These are phyloP conservation scores for Eupithecia centaureata DNA, from an alignment of 2,888 invertebrate genomes.

Conservation along the genomic window DNA sequence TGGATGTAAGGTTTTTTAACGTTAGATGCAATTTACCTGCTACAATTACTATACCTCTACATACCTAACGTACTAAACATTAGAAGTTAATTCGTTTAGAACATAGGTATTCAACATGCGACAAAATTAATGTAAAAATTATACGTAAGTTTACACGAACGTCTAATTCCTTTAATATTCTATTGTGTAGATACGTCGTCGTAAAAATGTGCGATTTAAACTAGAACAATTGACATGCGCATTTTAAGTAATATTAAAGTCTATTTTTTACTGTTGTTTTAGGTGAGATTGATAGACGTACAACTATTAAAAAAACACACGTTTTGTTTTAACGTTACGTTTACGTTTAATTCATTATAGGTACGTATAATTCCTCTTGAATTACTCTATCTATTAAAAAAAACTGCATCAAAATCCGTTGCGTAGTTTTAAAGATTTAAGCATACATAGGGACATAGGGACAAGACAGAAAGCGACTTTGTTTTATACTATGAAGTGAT, in stretches of 20 bases:
- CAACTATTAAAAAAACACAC: too few relatives aligned
- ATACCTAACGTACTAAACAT: not conserved
- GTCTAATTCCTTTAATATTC: not conserved
- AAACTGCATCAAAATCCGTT: too few relatives aligned
- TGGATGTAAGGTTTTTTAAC: not conserved
- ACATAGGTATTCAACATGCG: not conserved
- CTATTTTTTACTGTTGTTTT: not conserved
- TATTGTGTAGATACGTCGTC: not conserved
- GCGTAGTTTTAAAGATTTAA: too few relatives aligned
- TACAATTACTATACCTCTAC: too few relatives aligned
- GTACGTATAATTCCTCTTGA: too few relatives aligned
- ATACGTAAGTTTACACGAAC: not conserved
- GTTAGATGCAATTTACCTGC: too few relatives aligned
- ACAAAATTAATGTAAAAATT: not conserved
- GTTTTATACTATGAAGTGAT: too few relatives aligned
- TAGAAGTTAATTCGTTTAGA: not conserved
- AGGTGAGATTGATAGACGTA: not conserved
- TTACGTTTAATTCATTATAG: too few relatives aligned
- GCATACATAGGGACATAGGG: too few relatives aligned
- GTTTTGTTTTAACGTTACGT: too few relatives aligned
- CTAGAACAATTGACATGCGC: not conserved
- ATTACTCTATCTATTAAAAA: too few relatives aligned
- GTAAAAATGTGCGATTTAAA: not conserved
- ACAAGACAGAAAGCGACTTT: too few relatives aligned
- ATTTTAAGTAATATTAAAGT: not conserved